phyloP scores from a whole-genome alignment of 2,888 invertebrate genomes.

The Thyatira batis region DNA sequence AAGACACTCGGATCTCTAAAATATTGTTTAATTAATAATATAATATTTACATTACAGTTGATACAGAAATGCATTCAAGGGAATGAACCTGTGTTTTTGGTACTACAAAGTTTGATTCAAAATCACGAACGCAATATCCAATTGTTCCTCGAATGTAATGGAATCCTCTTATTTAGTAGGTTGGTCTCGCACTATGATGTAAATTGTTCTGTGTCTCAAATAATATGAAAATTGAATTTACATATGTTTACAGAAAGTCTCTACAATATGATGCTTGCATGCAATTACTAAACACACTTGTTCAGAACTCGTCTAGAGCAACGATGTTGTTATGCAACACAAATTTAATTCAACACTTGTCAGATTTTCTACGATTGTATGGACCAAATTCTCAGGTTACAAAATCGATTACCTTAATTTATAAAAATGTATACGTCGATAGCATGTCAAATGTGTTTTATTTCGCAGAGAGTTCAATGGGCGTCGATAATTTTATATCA shows the following conservation, averaged over 20 bases:
- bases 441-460: conserved; percentile 4
- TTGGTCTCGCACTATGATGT: conserved; percentile 22
- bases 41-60: conserved; percentile 46
- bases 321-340: conserved; percentile 25
- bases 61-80: conserved; percentile 49
- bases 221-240: no score
- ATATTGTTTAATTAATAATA: background rate
- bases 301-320: conserved; percentile 38
- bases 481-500: conserved; percentile 55
- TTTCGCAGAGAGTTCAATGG: conserved; percentile 65
- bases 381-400: conserved; percentile 55
- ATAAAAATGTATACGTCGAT: no score
- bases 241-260: conserved; percentile 42
- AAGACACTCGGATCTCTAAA: no score
- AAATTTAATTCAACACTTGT: conserved; percentile 35
- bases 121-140: conserved; percentile 52
- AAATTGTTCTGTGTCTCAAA: background rate
- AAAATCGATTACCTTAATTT: background rate
- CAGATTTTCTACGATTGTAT: conserved; percentile 39
- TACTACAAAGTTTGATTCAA: conserved; percentile 56
- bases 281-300: conserved; percentile 54
- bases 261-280: conserved; percentile 50
- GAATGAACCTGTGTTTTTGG: conserved; percentile 46
- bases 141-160: conserved; percentile 55
- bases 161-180: conserved; percentile 62